These are phyloP conservation scores for Ophion ventricosus DNA, from an alignment of 2,888 invertebrate genomes.

Conservation along the genomic window DNA sequence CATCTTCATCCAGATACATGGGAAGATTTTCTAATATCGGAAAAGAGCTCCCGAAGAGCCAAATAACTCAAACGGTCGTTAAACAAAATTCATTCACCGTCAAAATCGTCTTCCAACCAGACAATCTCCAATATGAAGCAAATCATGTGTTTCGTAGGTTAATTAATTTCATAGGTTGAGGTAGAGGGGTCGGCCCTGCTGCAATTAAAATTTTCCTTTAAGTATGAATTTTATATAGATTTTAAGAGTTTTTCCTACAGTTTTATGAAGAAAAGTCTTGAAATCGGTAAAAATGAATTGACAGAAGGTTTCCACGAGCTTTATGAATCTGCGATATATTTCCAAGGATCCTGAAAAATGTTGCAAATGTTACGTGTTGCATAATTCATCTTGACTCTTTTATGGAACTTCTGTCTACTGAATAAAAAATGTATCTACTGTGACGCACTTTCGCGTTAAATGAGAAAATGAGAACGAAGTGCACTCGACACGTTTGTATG, in stretches of 20 bases:
- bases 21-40: too few species aligned
- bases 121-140: background rate
- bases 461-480: background rate
- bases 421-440: background rate
- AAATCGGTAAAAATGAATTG: too few species aligned
- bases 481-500: background rate
- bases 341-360: background rate
- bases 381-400: background rate
- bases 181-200: too few species aligned
- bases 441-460: slow-evolving; percentile 1
- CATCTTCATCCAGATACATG: too few species aligned
- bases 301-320: too few species aligned
- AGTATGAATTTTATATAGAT: background rate
- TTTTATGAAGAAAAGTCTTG: too few species aligned
- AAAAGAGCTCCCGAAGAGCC: too few species aligned
- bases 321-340: background rate
- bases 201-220: background rate
- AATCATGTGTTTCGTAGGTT: background rate
- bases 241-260: background rate
- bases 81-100: slow-evolving; percentile 44
- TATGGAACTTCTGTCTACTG: background rate
- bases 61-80: slow-evolving; percentile 33
- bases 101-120: slow-evolving; percentile 32
- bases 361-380: background rate
- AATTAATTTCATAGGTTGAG: too few species aligned